Evolutionary conservation across 64 coral and sea anemone species (phyloP), one percentile per base, ranked within the genome.

Genomic region (Actinia equina): DNA sequence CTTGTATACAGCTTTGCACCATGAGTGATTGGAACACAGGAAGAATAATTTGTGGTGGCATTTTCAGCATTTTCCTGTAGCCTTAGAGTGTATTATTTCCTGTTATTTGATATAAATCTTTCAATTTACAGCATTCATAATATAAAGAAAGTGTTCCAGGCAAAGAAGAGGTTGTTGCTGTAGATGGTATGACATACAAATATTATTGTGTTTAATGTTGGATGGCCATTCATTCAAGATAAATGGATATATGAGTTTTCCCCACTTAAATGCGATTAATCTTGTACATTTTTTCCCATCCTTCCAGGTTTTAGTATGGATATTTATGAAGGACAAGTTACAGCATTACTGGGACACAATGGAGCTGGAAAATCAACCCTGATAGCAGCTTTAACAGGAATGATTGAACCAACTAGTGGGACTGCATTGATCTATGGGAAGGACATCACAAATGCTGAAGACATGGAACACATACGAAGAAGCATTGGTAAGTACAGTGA

Each of bases 291-390:
- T 58, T 43, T 5, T 54, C 4, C 37, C 6, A 13, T 82, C 44
- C 44, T 22, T 62, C 2, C 10, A 96, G 94, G 88, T 14, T 84
- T 96, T 55, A 96, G 91, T 44, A 87, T 96, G 89, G 91, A 96
- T 80, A 96, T 96, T 25, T 96, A 96, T 62, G 94, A 93, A 90
- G 94, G 94, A 43, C 94, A 96, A 27, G 88, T 96, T 17, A 96
- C 91, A 19, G 94, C 94, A 15, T 78, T 96, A 17, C 77, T 96
- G 74, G 94, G 94, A 60, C 94, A 96, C 64, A 96, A 96, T 86
- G 94, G 94, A 46, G 94, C 94, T 22, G 94, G 94, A 2, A 96
- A 96, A 79, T 86, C 94, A n/a, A 96, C 94, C 10, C 71, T 96
- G 43, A 96, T 96, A 53, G 88, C 91, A 37, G 82, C 92, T 17